Evolutionary conservation across 2,797 vertebrate genomes (phyloP), one percentile per base, ranked within the genome.

Genomic region (Austrolebias charrua): DNA sequence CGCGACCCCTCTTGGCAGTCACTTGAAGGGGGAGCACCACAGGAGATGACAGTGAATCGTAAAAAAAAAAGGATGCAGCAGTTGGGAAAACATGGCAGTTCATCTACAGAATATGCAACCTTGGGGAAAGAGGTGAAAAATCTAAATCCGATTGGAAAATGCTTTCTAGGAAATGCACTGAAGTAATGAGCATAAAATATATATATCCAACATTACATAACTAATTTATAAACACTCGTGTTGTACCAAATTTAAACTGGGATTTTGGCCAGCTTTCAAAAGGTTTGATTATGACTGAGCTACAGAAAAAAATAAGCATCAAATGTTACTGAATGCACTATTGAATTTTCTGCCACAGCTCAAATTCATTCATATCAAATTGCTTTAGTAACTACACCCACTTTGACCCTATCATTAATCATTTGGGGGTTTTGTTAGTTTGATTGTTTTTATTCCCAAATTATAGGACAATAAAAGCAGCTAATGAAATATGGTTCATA

Each of bases 11-110:
- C 67, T 67, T 78, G 74, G 79, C 74, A 82, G 76, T 31, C 24
- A 13, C 52, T 76, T 72, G 56, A 83, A 85, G 72, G 45, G 56
- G 48, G 67, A 62, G 73, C 60, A 14, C 79, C 55, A 24, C 61
- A 42, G 76, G 76, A 68, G 71, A 80, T 81, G 79, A 86, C 73
- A 69, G 75, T 65, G 78, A 81, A 83, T 79, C 63, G 71, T 54
- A 81, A 78, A 84, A 77, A 46, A 69, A 40, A 78, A 84, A 76
- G 46, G 45, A 46, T 73, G 75, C 70, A 66, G 54, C 46, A 59
- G 75, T 69, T 66, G 79, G 70, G 68, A 66, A 84, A 84, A 89
- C 69, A 81, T 73, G 50, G 43, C 53, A 49, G 64, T 80, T 80
- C 71, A 73, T 78, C 67, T 66, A 49, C 58, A 79, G 60, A 63